phyloP scores from a whole-genome alignment of 2,888 invertebrate species.

The Bugula neritina region DNA sequence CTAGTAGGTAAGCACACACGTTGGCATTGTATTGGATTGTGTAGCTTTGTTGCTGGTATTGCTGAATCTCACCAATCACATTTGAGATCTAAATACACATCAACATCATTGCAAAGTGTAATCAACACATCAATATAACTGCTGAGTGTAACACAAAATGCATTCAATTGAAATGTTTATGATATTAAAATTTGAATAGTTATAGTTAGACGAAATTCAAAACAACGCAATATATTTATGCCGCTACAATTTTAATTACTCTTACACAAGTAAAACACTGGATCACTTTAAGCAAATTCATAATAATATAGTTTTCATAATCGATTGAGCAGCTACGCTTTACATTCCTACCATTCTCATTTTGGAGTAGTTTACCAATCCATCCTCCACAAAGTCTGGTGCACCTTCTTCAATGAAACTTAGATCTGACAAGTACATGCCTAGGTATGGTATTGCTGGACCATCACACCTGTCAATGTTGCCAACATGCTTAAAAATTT shows the following conservation, averaged over 20 bases:
- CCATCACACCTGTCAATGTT: conserved; percentile 61
- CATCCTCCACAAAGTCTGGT: conserved; percentile 80
- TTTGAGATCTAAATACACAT: conserved; percentile 84
- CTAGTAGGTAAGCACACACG: conserved; percentile 65
- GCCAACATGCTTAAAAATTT: neutral
- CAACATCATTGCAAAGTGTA: too few relatives aligned
- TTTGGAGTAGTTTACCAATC: conserved; percentile 83
- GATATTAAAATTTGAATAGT: too few relatives aligned
- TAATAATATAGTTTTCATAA: too few relatives aligned
- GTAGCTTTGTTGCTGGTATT: conserved; percentile 84
- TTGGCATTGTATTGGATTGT: conserved; percentile 79
- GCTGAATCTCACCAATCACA: conserved; percentile 81
- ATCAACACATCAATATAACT: too few relatives aligned
- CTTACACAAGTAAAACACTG: too few relatives aligned
- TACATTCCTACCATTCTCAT: conserved; percentile 81
- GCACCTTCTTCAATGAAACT: conserved; percentile 90
- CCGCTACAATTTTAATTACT: too few relatives aligned
- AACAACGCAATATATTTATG: too few relatives aligned
- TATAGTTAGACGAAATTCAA: too few relatives aligned
- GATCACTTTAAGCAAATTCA: too few relatives aligned
- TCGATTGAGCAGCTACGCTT: too few relatives aligned
- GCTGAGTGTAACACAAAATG: too few relatives aligned
- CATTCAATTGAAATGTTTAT: too few relatives aligned
- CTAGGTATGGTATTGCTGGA: conserved; percentile 57
- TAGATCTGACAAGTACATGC: conserved; percentile 81